phyloP scores from a whole-genome alignment of 2,113 vertebrate genomes.

The Tenrec ecaudatus region DNA sequence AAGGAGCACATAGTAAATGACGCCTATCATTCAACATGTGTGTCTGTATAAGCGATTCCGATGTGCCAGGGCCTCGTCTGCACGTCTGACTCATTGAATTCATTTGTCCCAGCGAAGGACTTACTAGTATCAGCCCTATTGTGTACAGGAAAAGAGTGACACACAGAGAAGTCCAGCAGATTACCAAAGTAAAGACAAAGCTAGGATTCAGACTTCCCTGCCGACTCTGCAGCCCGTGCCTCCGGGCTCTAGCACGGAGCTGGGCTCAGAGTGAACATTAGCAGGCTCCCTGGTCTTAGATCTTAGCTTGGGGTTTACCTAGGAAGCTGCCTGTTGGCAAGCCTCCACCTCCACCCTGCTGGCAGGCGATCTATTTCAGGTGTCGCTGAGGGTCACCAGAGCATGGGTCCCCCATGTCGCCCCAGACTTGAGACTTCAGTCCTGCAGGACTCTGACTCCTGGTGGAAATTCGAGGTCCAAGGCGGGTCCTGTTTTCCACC shows the following conservation, averaged over 20 bases:
- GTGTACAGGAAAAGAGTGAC: background rate
- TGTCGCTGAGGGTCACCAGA: background rate
- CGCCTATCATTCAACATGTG: background rate
- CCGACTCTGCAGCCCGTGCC: background rate
- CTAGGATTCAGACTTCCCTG: background rate
- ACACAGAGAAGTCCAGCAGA: background rate
- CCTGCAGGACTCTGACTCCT: background rate
- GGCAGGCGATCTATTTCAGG: background rate
- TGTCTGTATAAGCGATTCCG: too few relatives aligned
- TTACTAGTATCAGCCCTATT: background rate
- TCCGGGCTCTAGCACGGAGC: background rate
- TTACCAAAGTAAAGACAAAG: background rate
- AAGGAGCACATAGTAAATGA: background rate
- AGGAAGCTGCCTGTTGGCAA: background rate
- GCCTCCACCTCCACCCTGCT: fast-evolving
- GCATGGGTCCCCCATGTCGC: background rate
- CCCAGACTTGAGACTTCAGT: background rate
- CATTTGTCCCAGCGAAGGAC: background rate
- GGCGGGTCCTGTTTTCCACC: slow-evolving; percentile 5
- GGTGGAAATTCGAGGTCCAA: background rate
- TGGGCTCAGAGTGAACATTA: background rate
- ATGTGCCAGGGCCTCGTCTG: background rate
- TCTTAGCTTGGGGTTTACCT: background rate
- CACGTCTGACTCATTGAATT: background rate
- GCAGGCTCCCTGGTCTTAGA: background rate